Conservation (phyloP, 2,888 invertebrate genomes). For the Andrena minutula region DNA sequence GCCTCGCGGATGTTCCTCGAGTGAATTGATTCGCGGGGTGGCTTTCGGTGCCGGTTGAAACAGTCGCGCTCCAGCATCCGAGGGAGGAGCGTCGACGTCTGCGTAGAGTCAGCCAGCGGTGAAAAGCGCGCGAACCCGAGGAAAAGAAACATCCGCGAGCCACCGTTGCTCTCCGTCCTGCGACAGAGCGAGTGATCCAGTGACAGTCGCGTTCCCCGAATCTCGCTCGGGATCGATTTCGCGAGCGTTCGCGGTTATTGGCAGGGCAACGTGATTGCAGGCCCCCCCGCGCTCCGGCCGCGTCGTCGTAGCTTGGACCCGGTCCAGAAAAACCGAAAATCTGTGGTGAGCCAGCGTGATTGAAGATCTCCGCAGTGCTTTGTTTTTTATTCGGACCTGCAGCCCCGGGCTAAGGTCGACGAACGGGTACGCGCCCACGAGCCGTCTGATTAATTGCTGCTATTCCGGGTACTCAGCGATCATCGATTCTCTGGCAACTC, state of each 20-base stretch:
- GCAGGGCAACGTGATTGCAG: slow-evolving; percentile 58
- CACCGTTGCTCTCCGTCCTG: background rate
- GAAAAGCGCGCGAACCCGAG: background rate
- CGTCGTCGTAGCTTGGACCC: slow-evolving; percentile 60
- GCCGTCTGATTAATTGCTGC: slow-evolving; percentile 4
- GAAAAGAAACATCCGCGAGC: slow-evolving; percentile 4
- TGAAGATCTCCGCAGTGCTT: slow-evolving; percentile 56
- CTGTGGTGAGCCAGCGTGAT: slow-evolving; percentile 62
- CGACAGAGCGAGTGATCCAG: slow-evolving; percentile 18
- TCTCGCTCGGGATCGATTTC: slow-evolving; percentile 56
- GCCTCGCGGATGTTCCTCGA: background rate
- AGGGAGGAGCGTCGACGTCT: background rate
- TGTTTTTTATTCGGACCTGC: slow-evolving; percentile 22
- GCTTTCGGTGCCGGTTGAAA: background rate
- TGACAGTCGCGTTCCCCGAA: slow-evolving; percentile 8
- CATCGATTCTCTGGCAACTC: background rate
- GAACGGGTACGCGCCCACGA: background rate
- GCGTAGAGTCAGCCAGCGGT: background rate
- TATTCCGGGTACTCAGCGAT: background rate
- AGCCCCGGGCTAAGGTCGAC: slow-evolving; percentile 18
- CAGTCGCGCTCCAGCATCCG: background rate
- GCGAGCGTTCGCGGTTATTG: slow-evolving; percentile 46
- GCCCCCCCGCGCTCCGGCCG: slow-evolving; percentile 32
- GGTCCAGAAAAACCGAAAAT: slow-evolving; percentile 65
- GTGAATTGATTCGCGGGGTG: background rate